phyloP scores from a whole-genome alignment of 2,888 invertebrate genomes.

The Eueremaeus valkanovi region DNA sequence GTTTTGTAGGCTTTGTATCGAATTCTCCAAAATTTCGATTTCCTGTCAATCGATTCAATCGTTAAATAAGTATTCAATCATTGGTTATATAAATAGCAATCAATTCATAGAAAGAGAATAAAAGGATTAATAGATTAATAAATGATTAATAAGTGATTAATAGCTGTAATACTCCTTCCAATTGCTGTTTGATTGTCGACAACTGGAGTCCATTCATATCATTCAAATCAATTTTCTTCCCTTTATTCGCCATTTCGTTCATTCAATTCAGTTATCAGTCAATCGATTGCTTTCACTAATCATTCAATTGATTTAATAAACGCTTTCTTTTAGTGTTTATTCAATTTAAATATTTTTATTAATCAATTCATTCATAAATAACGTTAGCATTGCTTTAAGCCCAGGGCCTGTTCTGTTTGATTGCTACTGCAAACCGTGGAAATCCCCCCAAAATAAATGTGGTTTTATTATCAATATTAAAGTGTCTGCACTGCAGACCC shows the following conservation, averaged over 20 bases:
- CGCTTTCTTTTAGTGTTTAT: no score
- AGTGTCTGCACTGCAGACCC: no score
- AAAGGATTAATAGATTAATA: no score
- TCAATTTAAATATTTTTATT: background rate
- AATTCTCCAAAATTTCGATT: slow-evolving; percentile 80
- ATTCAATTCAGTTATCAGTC: background rate
- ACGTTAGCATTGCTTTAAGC: background rate
- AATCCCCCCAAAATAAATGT: no score
- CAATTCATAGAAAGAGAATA: no score
- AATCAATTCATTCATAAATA: background rate
- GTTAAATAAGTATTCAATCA: slow-evolving; percentile 1
- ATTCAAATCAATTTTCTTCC: slow-evolving; percentile 71
- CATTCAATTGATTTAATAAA: background rate
- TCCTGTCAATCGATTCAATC: slow-evolving; percentile 55
- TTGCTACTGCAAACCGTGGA: no score
- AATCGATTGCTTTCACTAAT: background rate
- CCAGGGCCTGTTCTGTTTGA: no score
- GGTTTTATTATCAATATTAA: no score
- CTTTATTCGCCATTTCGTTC: slow-evolving; percentile 23
- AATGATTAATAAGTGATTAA: no score
- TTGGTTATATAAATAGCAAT: background rate
- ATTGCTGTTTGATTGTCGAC: slow-evolving; percentile 75
- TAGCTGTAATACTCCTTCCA: slow-evolving; percentile 84
- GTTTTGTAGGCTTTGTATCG: slow-evolving; percentile 74
- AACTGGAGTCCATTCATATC: slow-evolving; percentile 75